Percentiles rank a stretch among this genome's conserved stretches.
phyloP scores from a whole-genome alignment of 2,888 invertebrate genomes.

The Pasiphila rectangulata region DNA sequence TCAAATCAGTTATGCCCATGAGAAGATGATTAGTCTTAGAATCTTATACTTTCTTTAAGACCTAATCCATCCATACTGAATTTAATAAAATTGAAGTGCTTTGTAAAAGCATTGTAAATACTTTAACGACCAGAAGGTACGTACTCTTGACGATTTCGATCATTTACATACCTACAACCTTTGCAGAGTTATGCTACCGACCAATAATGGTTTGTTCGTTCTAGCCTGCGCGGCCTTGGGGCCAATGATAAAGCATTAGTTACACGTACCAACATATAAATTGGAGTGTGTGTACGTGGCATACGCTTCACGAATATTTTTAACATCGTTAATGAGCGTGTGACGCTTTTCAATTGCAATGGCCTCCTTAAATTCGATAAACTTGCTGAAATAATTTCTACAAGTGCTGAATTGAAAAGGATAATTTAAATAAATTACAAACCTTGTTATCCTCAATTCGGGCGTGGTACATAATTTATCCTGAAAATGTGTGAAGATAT shows the following conservation, averaged over 20 bases:
- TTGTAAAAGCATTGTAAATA: too few species aligned
- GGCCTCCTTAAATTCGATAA: constrained; percentile 40
- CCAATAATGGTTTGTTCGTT: constrained; percentile 52
- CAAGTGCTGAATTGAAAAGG: background rate
- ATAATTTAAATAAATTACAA: too few species aligned
- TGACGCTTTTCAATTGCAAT: constrained; percentile 45
- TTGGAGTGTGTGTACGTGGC: constrained; percentile 32
- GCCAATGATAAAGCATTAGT: constrained; percentile 55
- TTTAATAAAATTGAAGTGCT: too few species aligned
- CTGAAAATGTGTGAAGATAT: too few species aligned
- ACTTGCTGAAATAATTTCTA: background rate
- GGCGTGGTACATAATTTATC: too few species aligned
- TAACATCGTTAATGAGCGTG: constrained; percentile 42
- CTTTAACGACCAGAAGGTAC: too few species aligned
- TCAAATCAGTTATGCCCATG: too few species aligned
- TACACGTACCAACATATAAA: constrained; percentile 33
- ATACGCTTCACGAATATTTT: constrained; percentile 44
- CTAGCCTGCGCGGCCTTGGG: constrained; percentile 57
- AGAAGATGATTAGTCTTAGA: too few species aligned
- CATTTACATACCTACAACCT: constrained; percentile 2
- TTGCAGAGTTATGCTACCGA: constrained; percentile 44
- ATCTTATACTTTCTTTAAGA: too few species aligned
- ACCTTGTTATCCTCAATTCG: too few species aligned
- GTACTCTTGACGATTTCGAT: too few species aligned
- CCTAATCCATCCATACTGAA: too few species aligned